phyloP scores from a whole-genome alignment of 1,140 invertebrate species.

The Drosophila prosaltans region DNA sequence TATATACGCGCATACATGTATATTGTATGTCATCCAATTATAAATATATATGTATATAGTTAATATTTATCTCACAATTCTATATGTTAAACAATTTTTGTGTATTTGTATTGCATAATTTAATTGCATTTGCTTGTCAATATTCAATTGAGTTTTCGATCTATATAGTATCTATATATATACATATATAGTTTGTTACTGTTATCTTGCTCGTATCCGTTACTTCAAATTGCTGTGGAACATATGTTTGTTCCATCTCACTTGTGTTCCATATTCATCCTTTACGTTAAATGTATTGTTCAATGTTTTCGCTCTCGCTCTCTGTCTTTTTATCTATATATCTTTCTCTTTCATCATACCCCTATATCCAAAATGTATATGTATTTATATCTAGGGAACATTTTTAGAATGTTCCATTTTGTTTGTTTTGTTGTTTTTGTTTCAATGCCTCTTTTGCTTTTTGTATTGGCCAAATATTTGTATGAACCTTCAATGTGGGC shows the following conservation, averaged over 20 bases:
- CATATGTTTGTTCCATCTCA: no score
- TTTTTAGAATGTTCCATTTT: constrained; percentile 43
- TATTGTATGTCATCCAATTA: no score
- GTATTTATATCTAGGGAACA: constrained; percentile 28
- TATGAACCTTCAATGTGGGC: constrained; percentile 28
- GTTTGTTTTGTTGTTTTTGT: constrained; percentile 12
- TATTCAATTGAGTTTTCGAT: constrained; percentile 36
- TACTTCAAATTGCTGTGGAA: no score
- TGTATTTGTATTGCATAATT: constrained; percentile 23
- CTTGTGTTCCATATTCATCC: no score
- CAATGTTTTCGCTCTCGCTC: constrained; percentile 4
- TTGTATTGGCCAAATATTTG: constrained; percentile 23
- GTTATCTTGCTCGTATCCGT: no score
- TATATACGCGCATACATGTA: constrained; percentile 13
- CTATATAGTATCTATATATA: constrained; percentile 32
- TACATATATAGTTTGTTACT: constrained; percentile 34
- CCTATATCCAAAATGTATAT: constrained; percentile 8
- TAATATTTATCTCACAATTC: constrained; percentile 3
- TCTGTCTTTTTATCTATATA: constrained; percentile 31
- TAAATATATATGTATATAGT: no score
- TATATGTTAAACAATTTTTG: constrained; percentile 24
- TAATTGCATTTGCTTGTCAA: constrained; percentile 70
- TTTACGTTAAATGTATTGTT: no score
- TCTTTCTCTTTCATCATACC: constrained; percentile 19
- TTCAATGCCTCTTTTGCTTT: constrained; percentile 16